Evolutionary conservation across 1,140 invertebrate species (phyloP).

Genomic region (Prorops nasuta): DNA sequence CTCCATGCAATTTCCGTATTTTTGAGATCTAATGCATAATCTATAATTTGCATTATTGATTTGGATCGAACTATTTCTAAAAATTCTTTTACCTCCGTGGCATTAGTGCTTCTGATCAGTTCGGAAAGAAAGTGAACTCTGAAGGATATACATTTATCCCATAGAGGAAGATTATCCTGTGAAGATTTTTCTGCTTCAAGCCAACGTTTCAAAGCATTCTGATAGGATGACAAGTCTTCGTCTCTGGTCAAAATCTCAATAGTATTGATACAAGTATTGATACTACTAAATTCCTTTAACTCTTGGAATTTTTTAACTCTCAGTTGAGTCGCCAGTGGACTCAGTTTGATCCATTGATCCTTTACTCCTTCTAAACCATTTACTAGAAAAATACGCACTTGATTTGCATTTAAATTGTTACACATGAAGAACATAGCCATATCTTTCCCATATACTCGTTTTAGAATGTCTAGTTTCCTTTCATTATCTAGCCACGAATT

Average conservation of each 20-base stretch:
- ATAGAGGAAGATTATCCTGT: constrained; percentile 33
- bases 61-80: too few relatives aligned
- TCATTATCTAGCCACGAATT: constrained; percentile 18
- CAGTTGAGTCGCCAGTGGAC: constrained; percentile 45
- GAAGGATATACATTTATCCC: constrained; percentile 39
- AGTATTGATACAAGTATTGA: constrained; percentile 38
- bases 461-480: constrained; percentile 27
- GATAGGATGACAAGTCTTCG: not conserved
- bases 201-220: constrained; percentile 30
- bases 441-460: constrained; percentile 43
- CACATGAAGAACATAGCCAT: constrained; percentile 43
- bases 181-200: constrained; percentile 25
- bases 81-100: constrained; percentile 15
- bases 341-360: constrained; percentile 53
- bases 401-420: constrained; percentile 19
- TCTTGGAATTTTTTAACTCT: constrained; percentile 45
- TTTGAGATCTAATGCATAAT: constrained; percentile 44
- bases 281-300: constrained; percentile 47
- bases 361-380: constrained; percentile 39
- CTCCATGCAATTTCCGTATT: constrained; percentile 49
- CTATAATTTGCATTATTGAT: constrained; percentile 37
- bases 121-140: constrained; percentile 27
- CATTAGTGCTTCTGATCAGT: too few relatives aligned
- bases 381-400: constrained; percentile 34
- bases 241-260: constrained; percentile 19